A percentile compares a stretch with the other conserved stretches of the same genome.
These are phyloP conservation scores for Cyprinodon tularosa DNA, from an alignment of 2,113 vertebrate species.

Conservation along the genomic window DNA sequence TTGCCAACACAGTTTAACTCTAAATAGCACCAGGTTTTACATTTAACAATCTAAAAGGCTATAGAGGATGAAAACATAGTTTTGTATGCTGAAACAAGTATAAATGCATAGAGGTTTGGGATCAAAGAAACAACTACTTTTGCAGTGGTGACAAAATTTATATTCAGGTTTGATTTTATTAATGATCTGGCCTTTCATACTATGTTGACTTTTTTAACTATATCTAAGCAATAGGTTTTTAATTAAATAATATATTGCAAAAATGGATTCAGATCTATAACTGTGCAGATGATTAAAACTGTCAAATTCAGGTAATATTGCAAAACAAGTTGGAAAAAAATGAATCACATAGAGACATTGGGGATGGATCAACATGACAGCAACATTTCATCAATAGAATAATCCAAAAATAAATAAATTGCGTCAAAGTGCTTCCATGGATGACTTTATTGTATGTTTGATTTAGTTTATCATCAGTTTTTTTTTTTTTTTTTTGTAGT, in stretches of 20 bases:
- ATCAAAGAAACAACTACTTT: background rate
- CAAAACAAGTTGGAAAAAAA: background rate
- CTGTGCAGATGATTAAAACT: too few relatives aligned
- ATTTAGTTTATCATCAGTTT: background rate
- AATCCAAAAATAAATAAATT: background rate
- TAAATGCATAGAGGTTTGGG: background rate
- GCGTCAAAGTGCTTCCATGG: too few relatives aligned
- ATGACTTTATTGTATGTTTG: background rate
- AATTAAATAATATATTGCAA: too few relatives aligned
- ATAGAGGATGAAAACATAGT: constrained; percentile 49
- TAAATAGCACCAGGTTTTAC: constrained; percentile 44
- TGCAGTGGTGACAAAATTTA: background rate
- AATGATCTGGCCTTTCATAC: background rate
- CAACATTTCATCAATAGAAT: background rate
- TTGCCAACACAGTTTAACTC: constrained; percentile 43
- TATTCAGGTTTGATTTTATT: background rate
- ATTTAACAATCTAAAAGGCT: constrained; percentile 33
- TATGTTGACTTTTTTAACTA: background rate
- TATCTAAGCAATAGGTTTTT: too few relatives aligned
- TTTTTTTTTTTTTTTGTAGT: background rate
- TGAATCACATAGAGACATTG: background rate
- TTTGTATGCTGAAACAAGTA: constrained; percentile 43
- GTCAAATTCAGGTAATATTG: background rate
- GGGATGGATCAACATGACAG: background rate
- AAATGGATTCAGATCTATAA: too few relatives aligned